Percentiles rank a stretch among this genome's conserved stretches.
Evolutionary conservation across 2,113 vertebrate species (phyloP).

Genomic region (Gracilinanus agilis): DNA sequence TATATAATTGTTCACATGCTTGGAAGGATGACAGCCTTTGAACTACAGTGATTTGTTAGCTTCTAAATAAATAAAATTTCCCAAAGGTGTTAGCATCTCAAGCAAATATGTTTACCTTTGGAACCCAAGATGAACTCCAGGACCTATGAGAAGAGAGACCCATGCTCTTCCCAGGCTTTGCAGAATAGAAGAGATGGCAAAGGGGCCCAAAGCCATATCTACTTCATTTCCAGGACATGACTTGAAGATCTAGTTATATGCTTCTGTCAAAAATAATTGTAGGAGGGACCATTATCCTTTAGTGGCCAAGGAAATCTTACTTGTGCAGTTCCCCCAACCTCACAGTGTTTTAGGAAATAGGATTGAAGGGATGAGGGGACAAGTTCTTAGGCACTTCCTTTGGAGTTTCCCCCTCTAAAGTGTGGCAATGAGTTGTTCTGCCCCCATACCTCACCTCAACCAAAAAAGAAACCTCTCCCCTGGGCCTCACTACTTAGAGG

Average conservation of each 20-base stretch:
- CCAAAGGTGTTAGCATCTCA: too few relatives aligned
- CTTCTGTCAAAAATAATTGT: background rate
- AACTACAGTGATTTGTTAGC: background rate
- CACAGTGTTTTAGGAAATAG: background rate
- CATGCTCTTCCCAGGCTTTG: background rate
- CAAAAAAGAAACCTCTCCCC: background rate
- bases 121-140: background rate
- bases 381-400: background rate
- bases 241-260: background rate
- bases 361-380: background rate
- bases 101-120: background rate
- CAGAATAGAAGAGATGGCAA: background rate
- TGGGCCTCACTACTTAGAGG: background rate
- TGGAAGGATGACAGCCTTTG: background rate
- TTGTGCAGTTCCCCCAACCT: rapidly evolving
- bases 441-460: background rate
- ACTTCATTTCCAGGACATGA: background rate
- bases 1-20: background rate
- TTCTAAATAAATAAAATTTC: slow-evolving; percentile 2
- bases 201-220: background rate
- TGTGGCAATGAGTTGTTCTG: background rate
- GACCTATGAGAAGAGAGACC: background rate
- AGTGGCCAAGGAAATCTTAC: background rate
- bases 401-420: background rate
- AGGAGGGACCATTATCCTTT: background rate